These are phyloP conservation scores for Montipora capricornis DNA, from an alignment of 64 coral and sea anemone species.

Conservation along the genomic window DNA sequence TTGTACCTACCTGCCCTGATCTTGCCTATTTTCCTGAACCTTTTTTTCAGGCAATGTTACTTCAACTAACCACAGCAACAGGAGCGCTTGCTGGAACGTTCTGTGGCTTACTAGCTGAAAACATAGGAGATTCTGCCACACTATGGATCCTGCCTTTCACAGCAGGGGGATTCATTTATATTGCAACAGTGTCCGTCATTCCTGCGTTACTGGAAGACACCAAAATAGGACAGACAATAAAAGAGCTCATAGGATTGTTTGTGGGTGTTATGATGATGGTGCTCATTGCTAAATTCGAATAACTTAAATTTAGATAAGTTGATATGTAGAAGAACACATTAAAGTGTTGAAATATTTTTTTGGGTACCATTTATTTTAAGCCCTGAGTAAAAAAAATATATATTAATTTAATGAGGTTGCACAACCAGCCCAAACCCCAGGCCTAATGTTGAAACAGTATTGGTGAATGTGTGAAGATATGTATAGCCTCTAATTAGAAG, in stretches of 20 bases:
- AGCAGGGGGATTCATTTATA: constrained; percentile 97
- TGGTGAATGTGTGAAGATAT: too few species aligned
- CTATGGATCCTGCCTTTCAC: constrained; percentile 97
- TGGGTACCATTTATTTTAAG: too few species aligned
- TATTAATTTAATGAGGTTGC: too few species aligned
- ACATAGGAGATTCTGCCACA: constrained; percentile 84
- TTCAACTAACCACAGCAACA: constrained; percentile 92
- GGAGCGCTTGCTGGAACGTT: constrained; percentile 91
- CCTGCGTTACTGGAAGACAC: constrained; percentile 93
- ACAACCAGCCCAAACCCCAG: too few species aligned
- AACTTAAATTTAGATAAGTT: not conserved
- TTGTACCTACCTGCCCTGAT: too few species aligned
- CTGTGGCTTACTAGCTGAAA: constrained; percentile 93
- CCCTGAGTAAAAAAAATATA: too few species aligned
- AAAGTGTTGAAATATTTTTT: not conserved
- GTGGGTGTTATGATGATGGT: constrained; percentile 98
- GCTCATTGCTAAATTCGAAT: constrained; percentile 93
- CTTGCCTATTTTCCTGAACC: not conserved
- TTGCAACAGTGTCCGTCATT: constrained; percentile 97
- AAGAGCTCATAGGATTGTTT: constrained; percentile 93
- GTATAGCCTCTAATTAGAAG: too few species aligned
- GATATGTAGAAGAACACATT: not conserved
- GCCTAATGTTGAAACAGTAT: too few species aligned
- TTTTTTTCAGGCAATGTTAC: constrained; percentile 88
- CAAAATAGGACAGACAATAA: constrained; percentile 94